Base-by-base conservation (phyloP, 2,797 vertebrate species). In the Distichodus sexfasciatus region DNA sequence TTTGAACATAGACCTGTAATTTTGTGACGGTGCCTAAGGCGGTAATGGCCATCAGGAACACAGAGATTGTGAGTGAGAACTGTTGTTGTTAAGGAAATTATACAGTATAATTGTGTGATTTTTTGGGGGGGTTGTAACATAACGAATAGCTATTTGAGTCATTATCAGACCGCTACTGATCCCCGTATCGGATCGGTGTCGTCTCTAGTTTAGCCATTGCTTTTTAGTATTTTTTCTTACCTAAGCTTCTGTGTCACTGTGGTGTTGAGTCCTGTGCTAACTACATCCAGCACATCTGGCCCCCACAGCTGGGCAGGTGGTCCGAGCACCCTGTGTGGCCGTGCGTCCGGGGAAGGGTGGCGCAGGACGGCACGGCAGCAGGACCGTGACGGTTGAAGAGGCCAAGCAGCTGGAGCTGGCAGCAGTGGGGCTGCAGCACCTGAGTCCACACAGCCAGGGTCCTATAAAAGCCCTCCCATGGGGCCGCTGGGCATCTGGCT, bases 371-470 rank as follows among this genome's bases (percentile, higher is more conserved):
- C 53, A 55, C 15, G 43, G 35, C 66, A 60, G 15, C 59, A 51
- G 66, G 55, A n/a, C 38, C 15, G 6, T 4, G 1, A 28, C 55
- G 55, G 43, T 35, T 71, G 48, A 48, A 71, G 65, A 61, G 40
- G 41, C 44, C 7, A 58, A 71, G 58, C 74, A 76, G 66, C 70
- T 79, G 77, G 62, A 19, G 6, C 6, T 24, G 31, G 44, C 29
- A 54, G 31, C 70, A 43, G 35, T 46, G 47, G 38, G 40, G 60
- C 14, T 5, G 29, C 11, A 17, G 59, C 75, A 77, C 75, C 78
- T 75, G 75, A 69, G 61, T 43, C 72, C 68, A 70, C 62, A 50
- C 51, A 62, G 66, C 53, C 69, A 66, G 68, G 17, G 55, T 77
- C 69, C 24, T 62, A 21, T 14, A 15, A 19, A 15, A 71, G 23